These are phyloP conservation scores for Schizothorax lantsangensis DNA, from an alignment of 2,797 vertebrate genomes.

Conservation along the genomic window DNA sequence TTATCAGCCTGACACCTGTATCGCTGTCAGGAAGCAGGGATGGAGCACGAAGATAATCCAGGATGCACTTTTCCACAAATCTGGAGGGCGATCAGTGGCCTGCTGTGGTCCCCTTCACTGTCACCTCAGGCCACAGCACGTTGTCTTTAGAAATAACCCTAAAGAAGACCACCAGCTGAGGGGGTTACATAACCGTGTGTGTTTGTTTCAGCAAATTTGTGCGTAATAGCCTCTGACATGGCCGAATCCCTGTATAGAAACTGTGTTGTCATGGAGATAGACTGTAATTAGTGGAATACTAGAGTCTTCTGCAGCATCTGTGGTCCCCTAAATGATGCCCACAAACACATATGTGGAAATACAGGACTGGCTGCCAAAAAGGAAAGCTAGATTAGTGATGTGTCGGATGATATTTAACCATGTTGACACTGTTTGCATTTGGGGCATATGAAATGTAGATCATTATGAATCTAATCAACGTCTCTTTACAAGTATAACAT, in stretches of 20 bases:
- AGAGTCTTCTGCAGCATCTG: conserved; percentile 54
- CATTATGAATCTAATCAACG: not conserved
- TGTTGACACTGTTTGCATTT: conserved; percentile 3
- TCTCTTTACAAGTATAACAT: not conserved
- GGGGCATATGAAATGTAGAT: not conserved
- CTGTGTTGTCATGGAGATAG: conserved; percentile 68
- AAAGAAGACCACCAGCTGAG: conserved; percentile 49
- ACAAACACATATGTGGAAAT: conserved; percentile 39
- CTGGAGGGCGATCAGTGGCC: conserved; percentile 19
- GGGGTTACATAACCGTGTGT: conserved; percentile 49
- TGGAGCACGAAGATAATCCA: conserved; percentile 18
- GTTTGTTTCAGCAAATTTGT: conserved; percentile 47
- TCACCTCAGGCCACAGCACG: conserved; percentile 33
- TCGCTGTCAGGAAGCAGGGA: conserved; percentile 30
- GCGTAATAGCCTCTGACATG: conserved; percentile 51
- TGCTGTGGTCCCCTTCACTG: not conserved
- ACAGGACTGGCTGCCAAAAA: conserved; percentile 43
- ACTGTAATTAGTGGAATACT: conserved; percentile 68
- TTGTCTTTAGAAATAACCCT: conserved; percentile 50
- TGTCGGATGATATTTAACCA: not conserved
- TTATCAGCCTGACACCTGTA: conserved; percentile 9
- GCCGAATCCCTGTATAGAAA: conserved; percentile 55
- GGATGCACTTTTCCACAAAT: not conserved
- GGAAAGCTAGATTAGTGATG: not conserved
- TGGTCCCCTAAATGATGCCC: conserved; percentile 61